These are phyloP conservation scores for Clivina fossor DNA, from an alignment of 2,888 invertebrate species.

Conservation along the genomic window DNA sequence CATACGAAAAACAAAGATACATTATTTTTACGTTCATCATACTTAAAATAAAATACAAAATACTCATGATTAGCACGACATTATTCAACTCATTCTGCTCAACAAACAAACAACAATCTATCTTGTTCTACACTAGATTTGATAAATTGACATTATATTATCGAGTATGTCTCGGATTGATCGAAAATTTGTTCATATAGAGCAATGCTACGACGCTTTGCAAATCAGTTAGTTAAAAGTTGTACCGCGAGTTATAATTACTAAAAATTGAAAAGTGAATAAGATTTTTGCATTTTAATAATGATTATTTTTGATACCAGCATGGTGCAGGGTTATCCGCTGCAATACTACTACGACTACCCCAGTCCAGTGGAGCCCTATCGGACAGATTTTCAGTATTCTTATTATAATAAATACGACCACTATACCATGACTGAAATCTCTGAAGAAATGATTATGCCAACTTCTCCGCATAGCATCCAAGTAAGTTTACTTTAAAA, in stretches of 20 bases:
- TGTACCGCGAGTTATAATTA: no score
- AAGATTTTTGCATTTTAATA: constrained; percentile 12
- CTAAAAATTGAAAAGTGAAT: no score
- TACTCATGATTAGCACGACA: no score
- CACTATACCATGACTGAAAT: constrained; percentile 41
- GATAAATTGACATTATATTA: no score
- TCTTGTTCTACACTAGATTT: no score
- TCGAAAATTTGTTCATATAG: no score
- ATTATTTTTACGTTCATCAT: constrained; percentile 5
- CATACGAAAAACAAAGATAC: not conserved
- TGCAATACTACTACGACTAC: constrained; percentile 46
- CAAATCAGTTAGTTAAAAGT: not conserved
- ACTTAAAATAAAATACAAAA: no score
- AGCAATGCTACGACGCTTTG: constrained; percentile 3
- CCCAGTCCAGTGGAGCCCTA: not conserved
- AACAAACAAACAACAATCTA: not conserved
- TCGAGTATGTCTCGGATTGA: no score
- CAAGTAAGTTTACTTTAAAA: constrained; percentile 45
- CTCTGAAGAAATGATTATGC: constrained; percentile 47
- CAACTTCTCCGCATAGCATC: constrained; percentile 48
- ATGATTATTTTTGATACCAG: constrained; percentile 49
- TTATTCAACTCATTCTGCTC: no score
- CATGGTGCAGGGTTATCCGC: constrained; percentile 50
- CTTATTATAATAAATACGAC: constrained; percentile 35
- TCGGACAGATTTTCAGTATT: not conserved